These are phyloP conservation scores for Chromis chromis DNA, from an alignment of 2,797 vertebrate genomes.

Conservation along the genomic window DNA sequence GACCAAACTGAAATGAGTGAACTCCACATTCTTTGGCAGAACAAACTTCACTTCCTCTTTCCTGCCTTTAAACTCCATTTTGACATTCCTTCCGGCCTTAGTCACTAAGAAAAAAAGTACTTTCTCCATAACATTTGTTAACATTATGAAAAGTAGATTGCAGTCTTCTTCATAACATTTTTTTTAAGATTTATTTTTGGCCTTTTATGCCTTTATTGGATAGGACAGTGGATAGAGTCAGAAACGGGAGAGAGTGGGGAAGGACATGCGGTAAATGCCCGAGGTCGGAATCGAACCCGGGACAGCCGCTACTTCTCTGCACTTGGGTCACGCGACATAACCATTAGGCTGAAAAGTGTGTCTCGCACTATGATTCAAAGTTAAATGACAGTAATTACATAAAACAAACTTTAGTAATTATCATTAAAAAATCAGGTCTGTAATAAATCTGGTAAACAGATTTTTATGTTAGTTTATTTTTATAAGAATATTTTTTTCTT, in stretches of 20 bases:
- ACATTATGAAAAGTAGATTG: neutral
- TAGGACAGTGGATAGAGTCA: no score
- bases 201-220: no score
- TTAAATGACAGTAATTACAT: neutral
- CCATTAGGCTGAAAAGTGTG: no score
- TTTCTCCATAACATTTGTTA: neutral
- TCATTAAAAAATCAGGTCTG: neutral
- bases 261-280: no score
- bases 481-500: neutral
- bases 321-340: no score
- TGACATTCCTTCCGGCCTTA: conserved; percentile 45
- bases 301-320: no score
- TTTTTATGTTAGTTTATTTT: neutral
- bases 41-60: conserved; percentile 63
- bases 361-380: accelerated
- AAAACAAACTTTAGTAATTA: no score
- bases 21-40: conserved; percentile 47
- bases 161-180: no score
- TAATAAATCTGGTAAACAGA: neutral
- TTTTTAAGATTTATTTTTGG: no score
- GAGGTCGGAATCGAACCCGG: no score
- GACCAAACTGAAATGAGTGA: conserved; percentile 24
- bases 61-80: conserved; percentile 48
- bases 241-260: no score
- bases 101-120: conserved; percentile 12